Percentiles rank a stretch among this genome's conserved stretches.
These are phyloP conservation scores for Proteles cristata DNA, from an alignment of 2,113 vertebrate species.

Conservation along the genomic window DNA sequence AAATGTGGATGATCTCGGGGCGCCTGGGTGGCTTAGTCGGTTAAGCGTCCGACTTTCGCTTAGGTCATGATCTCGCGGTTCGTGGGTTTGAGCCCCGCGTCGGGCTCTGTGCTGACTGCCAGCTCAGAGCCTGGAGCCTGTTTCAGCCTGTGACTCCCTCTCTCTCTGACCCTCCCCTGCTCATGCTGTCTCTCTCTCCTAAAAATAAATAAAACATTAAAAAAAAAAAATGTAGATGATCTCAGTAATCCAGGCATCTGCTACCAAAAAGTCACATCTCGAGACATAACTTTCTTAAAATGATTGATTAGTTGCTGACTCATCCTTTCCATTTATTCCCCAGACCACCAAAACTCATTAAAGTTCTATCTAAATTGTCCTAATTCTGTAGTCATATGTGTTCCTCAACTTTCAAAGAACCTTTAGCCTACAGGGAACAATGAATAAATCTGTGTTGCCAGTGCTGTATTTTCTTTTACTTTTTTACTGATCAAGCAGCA, in stretches of 20 bases:
- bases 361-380: background rate
- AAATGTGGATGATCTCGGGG: background rate
- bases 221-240: constrained; percentile 29
- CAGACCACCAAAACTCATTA: background rate
- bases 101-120: no score
- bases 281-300: background rate
- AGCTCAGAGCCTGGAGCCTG: no score
- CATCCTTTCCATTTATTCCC: background rate
- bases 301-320: background rate
- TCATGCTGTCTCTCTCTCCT: no score
- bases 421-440: background rate
- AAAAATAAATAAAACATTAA: no score
- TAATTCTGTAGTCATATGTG: background rate
- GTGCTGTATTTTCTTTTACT: background rate
- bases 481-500: background rate
- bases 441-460: background rate
- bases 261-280: background rate
- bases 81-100: no score
- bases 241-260: background rate
- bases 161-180: no score
- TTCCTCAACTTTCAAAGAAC: background rate
- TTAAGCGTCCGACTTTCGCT: no score
- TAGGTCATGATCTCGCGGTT: no score
- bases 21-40: no score
- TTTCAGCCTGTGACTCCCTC: no score